Percentiles rank a stretch among this genome's conserved stretches.
Conservation (phyloP, 2,797 vertebrate genomes). For the Alca torda region DNA sequence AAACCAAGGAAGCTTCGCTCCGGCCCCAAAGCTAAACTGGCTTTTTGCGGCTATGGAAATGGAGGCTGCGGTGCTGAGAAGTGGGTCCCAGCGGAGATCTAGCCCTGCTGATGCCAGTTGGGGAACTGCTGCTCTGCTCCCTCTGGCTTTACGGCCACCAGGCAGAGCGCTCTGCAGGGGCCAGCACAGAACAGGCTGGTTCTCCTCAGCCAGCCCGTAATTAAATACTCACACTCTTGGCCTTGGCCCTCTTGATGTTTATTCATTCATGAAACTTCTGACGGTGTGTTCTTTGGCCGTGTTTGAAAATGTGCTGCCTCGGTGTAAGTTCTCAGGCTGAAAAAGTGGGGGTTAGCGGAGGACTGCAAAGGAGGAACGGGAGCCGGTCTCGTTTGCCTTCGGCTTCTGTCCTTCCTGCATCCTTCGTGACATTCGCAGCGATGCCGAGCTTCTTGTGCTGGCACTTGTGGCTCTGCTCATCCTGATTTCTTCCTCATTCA, state of each 20-base stretch:
- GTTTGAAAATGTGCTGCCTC: neutral
- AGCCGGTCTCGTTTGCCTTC: neutral
- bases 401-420: neutral
- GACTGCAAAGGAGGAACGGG: neutral
- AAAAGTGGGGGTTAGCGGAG: neutral
- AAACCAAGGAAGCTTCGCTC: neutral
- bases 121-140: neutral
- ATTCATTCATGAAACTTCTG: neutral
- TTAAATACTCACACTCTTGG: neutral
- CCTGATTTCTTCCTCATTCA: neutral
- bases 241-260: slow-evolving; percentile 5
- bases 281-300: neutral
- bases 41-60: neutral
- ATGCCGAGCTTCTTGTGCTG: neutral
- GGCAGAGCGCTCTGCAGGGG: neutral
- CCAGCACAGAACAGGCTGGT: neutral
- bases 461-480: neutral
- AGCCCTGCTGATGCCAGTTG: neutral
- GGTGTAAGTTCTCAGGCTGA: neutral
- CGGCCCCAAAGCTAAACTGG: neutral
- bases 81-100: neutral
- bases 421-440: rapidly evolving
- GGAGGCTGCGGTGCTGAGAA: neutral
- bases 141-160: rapidly evolving
- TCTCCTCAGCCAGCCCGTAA: neutral